These are phyloP conservation scores for Oreocharis arfaki DNA, from an alignment of 2,113 vertebrate genomes.

Conservation along the genomic window DNA sequence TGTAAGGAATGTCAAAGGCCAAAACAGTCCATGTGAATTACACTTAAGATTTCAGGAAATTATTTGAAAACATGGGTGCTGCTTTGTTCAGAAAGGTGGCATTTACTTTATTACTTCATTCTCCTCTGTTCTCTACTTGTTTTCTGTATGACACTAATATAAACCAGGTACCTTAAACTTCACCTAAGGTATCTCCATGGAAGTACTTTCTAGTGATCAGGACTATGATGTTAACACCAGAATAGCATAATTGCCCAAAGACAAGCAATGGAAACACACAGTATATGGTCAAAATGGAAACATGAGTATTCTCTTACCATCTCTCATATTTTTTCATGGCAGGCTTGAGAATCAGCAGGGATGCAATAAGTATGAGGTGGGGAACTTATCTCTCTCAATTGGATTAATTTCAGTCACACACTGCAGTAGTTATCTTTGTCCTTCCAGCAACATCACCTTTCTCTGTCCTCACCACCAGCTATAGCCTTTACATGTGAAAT, in stretches of 20 bases:
- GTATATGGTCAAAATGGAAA: not conserved
- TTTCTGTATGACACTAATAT: not conserved
- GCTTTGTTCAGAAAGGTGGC: not conserved
- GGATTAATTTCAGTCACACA: constrained; percentile 2
- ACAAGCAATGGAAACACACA: not conserved
- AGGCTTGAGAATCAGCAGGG: not conserved
- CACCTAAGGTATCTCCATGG: not conserved
- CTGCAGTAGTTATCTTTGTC: not conserved
- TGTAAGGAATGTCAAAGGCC: not conserved
- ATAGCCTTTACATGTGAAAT: not conserved
- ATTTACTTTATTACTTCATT: not conserved
- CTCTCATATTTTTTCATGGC: not conserved
- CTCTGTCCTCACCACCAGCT: not conserved
- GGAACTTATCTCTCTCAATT: not conserved
- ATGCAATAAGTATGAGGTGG: not conserved
- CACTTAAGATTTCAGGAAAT: not conserved
- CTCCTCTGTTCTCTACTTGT: not conserved
- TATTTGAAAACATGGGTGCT: not conserved
- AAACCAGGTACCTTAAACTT: not conserved
- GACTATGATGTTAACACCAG: not conserved
- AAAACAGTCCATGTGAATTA: not conserved
- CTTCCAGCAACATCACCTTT: not conserved
- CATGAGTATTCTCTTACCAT: not conserved
- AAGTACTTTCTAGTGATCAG: not conserved
- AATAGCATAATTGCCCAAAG: not conserved